These are phyloP conservation scores for Odontomachus brunneus DNA, from an alignment of 1,140 invertebrate genomes.

Conservation along the genomic window DNA sequence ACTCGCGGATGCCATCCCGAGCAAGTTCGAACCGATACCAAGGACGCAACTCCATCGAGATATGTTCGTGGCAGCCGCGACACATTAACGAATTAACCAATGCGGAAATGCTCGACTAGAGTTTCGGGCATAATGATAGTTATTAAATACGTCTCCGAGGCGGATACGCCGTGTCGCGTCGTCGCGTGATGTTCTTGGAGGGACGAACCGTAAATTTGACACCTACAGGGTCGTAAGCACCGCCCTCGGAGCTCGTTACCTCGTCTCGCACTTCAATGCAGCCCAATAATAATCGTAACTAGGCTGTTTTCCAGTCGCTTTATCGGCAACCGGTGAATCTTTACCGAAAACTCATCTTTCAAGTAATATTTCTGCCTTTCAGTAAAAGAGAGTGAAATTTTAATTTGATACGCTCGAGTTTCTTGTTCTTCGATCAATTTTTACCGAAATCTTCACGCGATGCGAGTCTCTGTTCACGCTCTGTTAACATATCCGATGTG, in stretches of 20 bases:
- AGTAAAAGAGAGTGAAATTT: background rate
- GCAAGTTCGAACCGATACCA: slow-evolving; percentile 26
- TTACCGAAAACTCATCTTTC: background rate
- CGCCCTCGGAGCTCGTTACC: background rate
- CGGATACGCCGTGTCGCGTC: slow-evolving; percentile 24
- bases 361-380: background rate
- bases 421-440: background rate
- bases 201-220: slow-evolving; percentile 4
- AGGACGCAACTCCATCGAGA: slow-evolving; percentile 34
- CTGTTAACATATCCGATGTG: background rate
- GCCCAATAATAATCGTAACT: background rate
- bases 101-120: slow-evolving; percentile 16
- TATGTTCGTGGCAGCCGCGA: slow-evolving; percentile 14
- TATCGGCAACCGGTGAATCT: background rate
- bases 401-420: background rate
- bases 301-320: background rate
- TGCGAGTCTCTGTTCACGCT: background rate
- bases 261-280: background rate
- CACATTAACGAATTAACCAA: slow-evolving; percentile 58
- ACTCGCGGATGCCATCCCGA: slow-evolving; percentile 36
- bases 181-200: background rate
- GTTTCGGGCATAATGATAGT: slow-evolving; percentile 43
- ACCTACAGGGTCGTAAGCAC: background rate
- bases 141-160: slow-evolving; percentile 61
- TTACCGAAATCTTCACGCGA: slow-evolving; percentile 1